These are phyloP conservation scores for Trematocara macrostoma DNA, from an alignment of 2,113 vertebrate genomes.

Conservation along the genomic window DNA sequence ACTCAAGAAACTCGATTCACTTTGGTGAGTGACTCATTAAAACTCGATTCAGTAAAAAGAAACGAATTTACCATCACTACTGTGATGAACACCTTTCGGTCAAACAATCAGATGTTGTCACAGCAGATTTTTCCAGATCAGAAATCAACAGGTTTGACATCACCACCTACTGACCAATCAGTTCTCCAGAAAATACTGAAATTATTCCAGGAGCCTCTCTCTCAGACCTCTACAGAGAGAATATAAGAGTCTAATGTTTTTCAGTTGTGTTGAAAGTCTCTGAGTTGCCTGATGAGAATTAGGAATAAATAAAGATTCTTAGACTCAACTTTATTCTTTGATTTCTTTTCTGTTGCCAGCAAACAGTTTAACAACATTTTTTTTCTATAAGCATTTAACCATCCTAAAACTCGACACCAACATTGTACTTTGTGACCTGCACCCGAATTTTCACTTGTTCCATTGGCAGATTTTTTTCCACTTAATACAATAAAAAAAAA, in stretches of 20 bases:
- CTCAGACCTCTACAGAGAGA: neutral
- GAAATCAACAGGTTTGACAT: neutral
- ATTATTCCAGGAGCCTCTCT: neutral
- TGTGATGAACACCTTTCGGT: neutral
- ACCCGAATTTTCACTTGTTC: neutral
- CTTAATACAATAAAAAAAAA: neutral
- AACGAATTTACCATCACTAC: too few relatives aligned
- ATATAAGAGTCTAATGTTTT: neutral
- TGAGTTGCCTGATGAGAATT: neutral
- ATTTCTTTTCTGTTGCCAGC: fast-evolving
- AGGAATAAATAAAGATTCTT: neutral
- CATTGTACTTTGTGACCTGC: neutral
- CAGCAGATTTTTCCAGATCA: neutral
- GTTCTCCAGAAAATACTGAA: neutral
- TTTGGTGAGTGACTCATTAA: too few relatives aligned
- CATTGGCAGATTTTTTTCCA: neutral
- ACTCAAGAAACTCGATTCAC: too few relatives aligned
- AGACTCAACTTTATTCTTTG: neutral
- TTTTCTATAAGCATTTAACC: neutral
- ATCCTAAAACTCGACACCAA: neutral
- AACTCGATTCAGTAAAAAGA: too few relatives aligned
- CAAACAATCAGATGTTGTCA: neutral
- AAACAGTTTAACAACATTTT: neutral
- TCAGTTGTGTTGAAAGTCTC: neutral
- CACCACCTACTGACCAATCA: neutral